phyloP scores from a whole-genome alignment of 2,113 vertebrate species.

The Cololabis saira region DNA sequence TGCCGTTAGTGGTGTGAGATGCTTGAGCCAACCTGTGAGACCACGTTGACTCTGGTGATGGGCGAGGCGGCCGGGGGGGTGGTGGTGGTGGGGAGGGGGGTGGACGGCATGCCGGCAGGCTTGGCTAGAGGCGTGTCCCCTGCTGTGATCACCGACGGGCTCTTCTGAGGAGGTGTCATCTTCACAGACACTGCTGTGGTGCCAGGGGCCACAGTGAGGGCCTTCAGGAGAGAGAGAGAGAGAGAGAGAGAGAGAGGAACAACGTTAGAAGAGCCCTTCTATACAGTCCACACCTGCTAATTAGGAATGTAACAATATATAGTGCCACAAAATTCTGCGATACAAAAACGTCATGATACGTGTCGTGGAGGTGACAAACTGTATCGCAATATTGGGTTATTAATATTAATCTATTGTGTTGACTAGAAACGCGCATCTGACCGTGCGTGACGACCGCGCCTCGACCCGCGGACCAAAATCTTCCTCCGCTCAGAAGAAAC shows the following conservation, averaged over 20 bases:
- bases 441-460: too few relatives aligned
- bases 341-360: too few relatives aligned
- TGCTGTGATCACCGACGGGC: constrained; percentile 62
- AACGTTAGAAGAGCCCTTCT: not conserved
- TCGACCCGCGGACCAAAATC: too few relatives aligned
- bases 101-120: constrained; percentile 10
- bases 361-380: too few relatives aligned
- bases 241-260: too few relatives aligned
- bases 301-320: too few relatives aligned
- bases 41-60: constrained; percentile 68
- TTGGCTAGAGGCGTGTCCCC: constrained; percentile 58
- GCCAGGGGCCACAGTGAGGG: constrained; percentile 67
- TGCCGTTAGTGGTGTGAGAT: not conserved
- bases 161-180: constrained; percentile 74
- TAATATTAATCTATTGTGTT: too few relatives aligned
- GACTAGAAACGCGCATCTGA: too few relatives aligned
- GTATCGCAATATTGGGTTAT: too few relatives aligned
- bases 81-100: constrained; percentile 12
- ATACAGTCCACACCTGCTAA: not conserved
- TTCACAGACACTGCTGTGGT: constrained; percentile 67
- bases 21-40: constrained; percentile 78
- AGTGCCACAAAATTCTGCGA: too few relatives aligned
- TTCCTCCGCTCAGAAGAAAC: too few relatives aligned
- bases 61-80: constrained; percentile 38
- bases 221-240: constrained; percentile 69